These are phyloP conservation scores for Heliopora coerulea DNA, from an alignment of 92 coral and sea anemone species.

Conservation along the genomic window DNA sequence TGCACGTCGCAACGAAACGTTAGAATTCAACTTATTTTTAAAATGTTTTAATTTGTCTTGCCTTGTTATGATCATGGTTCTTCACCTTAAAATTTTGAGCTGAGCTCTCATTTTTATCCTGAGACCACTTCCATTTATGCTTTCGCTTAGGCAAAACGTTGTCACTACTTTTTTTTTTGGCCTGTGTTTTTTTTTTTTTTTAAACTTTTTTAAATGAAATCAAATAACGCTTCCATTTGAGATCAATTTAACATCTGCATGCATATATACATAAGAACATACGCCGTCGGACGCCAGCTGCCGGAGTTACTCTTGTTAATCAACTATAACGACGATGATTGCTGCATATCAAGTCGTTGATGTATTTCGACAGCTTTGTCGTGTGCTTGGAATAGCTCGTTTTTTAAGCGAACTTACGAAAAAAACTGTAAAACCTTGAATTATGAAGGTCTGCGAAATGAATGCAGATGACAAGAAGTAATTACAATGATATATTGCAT, in stretches of 20 bases:
- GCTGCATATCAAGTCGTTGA: constrained; percentile 7
- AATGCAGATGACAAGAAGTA: background rate
- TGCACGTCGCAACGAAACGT: too few relatives aligned
- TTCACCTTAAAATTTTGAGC: too few relatives aligned
- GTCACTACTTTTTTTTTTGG: too few relatives aligned
- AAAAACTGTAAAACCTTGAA: background rate
- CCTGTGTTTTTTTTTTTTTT: too few relatives aligned
- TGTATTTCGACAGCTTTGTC: background rate
- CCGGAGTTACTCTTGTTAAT: constrained; percentile 11
- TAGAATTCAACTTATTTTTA: too few relatives aligned
- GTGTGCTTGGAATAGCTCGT: background rate
- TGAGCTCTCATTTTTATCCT: too few relatives aligned
- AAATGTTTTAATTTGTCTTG: too few relatives aligned
- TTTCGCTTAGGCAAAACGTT: too few relatives aligned
- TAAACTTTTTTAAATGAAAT: background rate
- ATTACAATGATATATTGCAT: background rate
- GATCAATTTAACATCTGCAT: constrained; percentile 17
- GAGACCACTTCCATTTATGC: too few relatives aligned
- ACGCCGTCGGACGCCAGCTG: constrained; percentile 20
- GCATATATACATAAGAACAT: constrained; percentile 3
- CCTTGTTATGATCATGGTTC: too few relatives aligned
- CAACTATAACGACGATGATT: constrained; percentile 31
- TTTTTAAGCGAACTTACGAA: background rate
- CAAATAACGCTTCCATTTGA: background rate
- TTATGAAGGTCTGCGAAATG: too few relatives aligned